Evolutionary conservation across 2,888 invertebrate genomes (phyloP).

Genomic region (Plagodis pulveraria): DNA sequence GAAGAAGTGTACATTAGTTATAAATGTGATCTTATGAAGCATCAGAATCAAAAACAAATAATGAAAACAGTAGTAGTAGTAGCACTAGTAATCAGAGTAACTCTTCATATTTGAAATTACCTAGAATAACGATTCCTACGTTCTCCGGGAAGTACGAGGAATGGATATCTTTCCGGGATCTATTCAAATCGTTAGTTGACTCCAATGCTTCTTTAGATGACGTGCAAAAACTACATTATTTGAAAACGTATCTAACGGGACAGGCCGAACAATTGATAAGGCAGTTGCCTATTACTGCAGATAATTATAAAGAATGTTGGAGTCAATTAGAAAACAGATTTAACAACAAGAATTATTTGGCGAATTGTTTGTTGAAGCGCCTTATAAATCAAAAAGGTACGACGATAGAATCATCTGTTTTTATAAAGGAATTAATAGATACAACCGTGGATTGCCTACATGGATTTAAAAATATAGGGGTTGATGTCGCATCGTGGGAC

Average conservation of each 20-base stretch:
- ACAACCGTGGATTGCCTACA: not conserved
- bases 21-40: not conserved
- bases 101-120: not conserved
- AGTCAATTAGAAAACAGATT: not conserved
- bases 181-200: constrained; percentile 15
- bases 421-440: not conserved
- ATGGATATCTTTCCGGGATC: constrained; percentile 12
- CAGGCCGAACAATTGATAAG: constrained; percentile 9
- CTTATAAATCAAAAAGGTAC: not conserved
- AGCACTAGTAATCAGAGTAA: not conserved
- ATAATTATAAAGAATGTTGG: constrained; percentile 15
- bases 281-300: constrained; percentile 10
- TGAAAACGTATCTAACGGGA: constrained; percentile 10
- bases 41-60: not conserved
- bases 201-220: constrained; percentile 1
- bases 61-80: not conserved
- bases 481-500: not conserved
- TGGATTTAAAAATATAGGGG: not conserved
- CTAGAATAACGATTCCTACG: constrained; percentile 4
- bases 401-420: not conserved
- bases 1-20: not conserved
- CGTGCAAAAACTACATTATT: constrained; percentile 17
- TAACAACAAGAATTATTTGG: too few relatives aligned
- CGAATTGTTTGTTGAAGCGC: too few relatives aligned
- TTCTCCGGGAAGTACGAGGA: constrained; percentile 17